Base-by-base conservation (phyloP, 2,113 vertebrate species). In the Deroptyus accipitrinus region DNA sequence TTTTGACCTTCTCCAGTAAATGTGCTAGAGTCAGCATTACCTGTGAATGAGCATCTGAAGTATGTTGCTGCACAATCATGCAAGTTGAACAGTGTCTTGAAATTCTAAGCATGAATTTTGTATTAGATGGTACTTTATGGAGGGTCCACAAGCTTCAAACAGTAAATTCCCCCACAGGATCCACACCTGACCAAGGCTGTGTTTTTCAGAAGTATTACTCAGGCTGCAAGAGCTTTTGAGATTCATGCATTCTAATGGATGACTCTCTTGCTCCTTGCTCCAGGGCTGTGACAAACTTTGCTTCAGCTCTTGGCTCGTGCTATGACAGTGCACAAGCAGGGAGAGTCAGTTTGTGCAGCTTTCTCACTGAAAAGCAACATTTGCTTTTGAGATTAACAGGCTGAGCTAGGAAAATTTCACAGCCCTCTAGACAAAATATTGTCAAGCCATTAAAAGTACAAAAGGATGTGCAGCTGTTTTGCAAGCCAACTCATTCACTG, bases 301-400 rank as follows among this genome's bases (percentile, higher is more conserved):
- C 31, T 79, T 67, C 46, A 75, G 90, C 84, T 63, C 59, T 85
- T 31, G 54, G 33, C 63, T 69, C 37, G 20, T 1, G 7, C 72
- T 57, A 17, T 31, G 76, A 49, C 44, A n/a, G 41, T 6, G 62
- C 80, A 31, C 39, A 52, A 67, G 69, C 72, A 81, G 51, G 80
- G 42, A 87, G 80, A 16, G 13, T 82, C 67, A 42, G 48, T 51
- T 57, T 13, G 42, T 79, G 55, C 86, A 84, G 57, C 37, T 92
- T 86, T 96, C 69, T 66, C 37, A 7, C 73, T 90, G 88, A 86
- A 96, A 92, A 96, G 13, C 90, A 88, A 7, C 28, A 81, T 95
- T 93, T 96, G 88, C 74, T 90, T 94, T 91, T 73, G 28, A 94
- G 91, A 96, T 93, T 97, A 94, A 94, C 35, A 14, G 86, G 52